phyloP scores from a whole-genome alignment of 2,113 vertebrate species.

The Aegithalos caudatus region DNA sequence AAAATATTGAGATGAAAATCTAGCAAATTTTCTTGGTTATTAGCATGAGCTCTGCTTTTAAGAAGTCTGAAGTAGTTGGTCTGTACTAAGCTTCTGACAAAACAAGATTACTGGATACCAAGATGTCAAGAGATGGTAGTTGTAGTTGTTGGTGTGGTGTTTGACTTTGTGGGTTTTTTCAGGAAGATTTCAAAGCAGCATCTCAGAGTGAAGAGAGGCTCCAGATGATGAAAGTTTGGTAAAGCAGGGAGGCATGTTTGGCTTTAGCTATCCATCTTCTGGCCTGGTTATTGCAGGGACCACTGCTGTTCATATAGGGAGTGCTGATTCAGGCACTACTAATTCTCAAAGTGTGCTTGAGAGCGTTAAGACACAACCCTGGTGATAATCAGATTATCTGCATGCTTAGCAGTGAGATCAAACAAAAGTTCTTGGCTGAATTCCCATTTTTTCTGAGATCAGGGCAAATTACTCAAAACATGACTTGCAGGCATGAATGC shows the following conservation, averaged over 20 bases:
- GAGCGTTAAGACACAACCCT: not conserved
- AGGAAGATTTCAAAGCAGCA: not conserved
- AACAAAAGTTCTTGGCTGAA: not conserved
- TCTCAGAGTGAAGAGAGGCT: not conserved
- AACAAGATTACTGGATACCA: not conserved
- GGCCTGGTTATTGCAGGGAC: not conserved
- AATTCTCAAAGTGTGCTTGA: accelerated
- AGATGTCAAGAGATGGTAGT: not conserved
- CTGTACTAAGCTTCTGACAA: not conserved
- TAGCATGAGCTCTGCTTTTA: not conserved
- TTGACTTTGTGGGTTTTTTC: not conserved
- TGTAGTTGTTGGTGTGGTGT: not conserved
- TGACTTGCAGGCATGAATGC: not conserved
- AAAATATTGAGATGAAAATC: not conserved
- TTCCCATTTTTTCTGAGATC: not conserved
- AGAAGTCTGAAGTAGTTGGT: not conserved
- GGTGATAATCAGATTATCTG: not conserved
- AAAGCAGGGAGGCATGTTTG: not conserved
- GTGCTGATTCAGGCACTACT: not conserved
- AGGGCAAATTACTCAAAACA: not conserved
- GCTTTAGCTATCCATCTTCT: not conserved
- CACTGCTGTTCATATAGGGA: not conserved
- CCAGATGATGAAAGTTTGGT: not conserved
- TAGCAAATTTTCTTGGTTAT: not conserved
- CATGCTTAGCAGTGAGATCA: not conserved